Evolutionary conservation across 2,113 vertebrate genomes (phyloP), one percentile per base, ranked within the genome.

Genomic region (Brienomyrus brachyistius): DNA sequence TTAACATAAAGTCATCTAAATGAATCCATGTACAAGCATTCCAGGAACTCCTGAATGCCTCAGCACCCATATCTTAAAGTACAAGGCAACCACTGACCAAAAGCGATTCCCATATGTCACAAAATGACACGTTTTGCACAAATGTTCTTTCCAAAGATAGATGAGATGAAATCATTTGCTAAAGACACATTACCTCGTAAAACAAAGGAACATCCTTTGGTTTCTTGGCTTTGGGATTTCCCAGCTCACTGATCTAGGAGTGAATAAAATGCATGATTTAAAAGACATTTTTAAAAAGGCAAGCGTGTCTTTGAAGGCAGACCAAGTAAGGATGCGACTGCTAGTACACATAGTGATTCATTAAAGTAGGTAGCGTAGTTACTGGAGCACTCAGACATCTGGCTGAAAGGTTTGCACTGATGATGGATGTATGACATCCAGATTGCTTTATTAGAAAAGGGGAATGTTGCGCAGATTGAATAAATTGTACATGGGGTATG

Each of bases 201-300:
- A 94, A 97, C 89, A 94, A 5, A 2, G 97, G 96, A 3, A 35
- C 1, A 35, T 95, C 62, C 51, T 94, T 92, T 0, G 15, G 0
- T 59, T 95, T 98, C 92, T 96, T 98, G 11, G 82, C 90, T 91
- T 97, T 98, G 52, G 92, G 93, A 92, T 94, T 93, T n/a, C 95
- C 94, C 51, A 92, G 84, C 89, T 96, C 95, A 93, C 91, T 31
- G 27, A 99, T 94, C 98, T 99, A 94, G 90, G 93, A 93, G 62
- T 11, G 70, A 86, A 13, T 86, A 4, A 43, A 43, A 8, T 85
- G 27, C 17, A n/a, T 35, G 10, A 51, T 82, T 27, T 31, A 40
- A 84, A 59, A 43, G 21, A 62, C 35, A n/a, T 86, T 27, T 35
- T 52, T 56, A 47, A 86, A 27, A 70, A 40, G 48, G 35, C 35